Percentiles rank a stretch among this genome's conserved stretches.
Conservation (phyloP, 2,888 invertebrate species). For the Gerosis bhagava region DNA sequence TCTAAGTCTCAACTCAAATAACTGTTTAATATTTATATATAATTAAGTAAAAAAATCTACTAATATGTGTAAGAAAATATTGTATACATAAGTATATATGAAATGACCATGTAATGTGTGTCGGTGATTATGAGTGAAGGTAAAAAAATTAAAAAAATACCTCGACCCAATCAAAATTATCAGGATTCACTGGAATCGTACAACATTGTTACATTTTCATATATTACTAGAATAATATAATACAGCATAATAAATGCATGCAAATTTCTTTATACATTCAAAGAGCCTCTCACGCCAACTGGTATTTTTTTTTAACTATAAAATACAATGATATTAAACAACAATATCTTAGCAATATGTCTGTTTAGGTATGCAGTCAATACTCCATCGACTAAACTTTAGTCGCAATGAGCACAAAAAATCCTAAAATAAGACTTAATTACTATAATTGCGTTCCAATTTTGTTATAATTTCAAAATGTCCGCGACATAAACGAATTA, state of each 20-base stretch:
- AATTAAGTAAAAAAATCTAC: no score
- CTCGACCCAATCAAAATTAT: slow-evolving; percentile 64
- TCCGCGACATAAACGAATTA: no score
- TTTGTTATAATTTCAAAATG: no score
- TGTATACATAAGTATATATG: no score
- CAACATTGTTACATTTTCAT: slow-evolving; percentile 11
- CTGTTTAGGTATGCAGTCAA: slow-evolving; percentile 20
- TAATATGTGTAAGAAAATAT: no score
- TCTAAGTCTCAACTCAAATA: no score
- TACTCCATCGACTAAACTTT: slow-evolving; percentile 19
- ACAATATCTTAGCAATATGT: slow-evolving; percentile 4
- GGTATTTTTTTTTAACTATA: no score
- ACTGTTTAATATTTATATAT: no score
- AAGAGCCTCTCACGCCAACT: neutral
- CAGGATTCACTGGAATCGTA: slow-evolving; percentile 36
- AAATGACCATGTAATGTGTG: slow-evolving; percentile 37
- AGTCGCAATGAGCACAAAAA: slow-evolving; percentile 4
- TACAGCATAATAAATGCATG: no score
- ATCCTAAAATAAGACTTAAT: neutral
- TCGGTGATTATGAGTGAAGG: slow-evolving; percentile 39
- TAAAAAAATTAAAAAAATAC: slow-evolving; percentile 55
- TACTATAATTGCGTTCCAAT: neutral
- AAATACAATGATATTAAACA: neutral
- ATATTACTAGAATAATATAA: no score
- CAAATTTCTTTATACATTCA: slow-evolving; percentile 8